These are phyloP conservation scores for Formicarius rufipectus DNA, from an alignment of 2,113 vertebrate genomes.

Conservation along the genomic window DNA sequence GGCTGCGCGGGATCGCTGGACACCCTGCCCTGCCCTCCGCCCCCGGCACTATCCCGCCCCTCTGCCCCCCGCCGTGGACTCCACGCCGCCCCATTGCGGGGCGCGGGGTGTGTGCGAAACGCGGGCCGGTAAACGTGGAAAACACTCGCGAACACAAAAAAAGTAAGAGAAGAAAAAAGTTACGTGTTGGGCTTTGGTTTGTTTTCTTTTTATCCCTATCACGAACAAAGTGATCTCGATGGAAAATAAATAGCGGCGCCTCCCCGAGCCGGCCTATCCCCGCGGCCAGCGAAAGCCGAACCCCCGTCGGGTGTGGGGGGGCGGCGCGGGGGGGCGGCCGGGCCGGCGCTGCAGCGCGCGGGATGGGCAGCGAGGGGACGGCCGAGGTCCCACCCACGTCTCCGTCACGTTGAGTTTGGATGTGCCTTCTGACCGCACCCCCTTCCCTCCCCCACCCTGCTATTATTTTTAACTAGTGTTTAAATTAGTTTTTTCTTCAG, in stretches of 20 bases:
- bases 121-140: neutral
- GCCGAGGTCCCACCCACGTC: neutral
- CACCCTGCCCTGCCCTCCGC: neutral
- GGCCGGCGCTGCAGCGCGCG: too few relatives aligned
- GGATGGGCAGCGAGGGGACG: too few relatives aligned
- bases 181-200: neutral
- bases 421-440: neutral
- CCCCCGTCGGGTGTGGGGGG: too few relatives aligned
- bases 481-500: neutral
- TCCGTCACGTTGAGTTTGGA: neutral
- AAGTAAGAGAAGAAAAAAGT: neutral
- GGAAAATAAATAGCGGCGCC: constrained; percentile 5
- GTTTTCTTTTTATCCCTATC: too few relatives aligned
- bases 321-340: too few relatives aligned
- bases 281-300: neutral
- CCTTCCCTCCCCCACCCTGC: too few relatives aligned
- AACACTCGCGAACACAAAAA: neutral
- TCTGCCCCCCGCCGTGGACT: too few relatives aligned
- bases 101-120: neutral
- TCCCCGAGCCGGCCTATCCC: neutral
- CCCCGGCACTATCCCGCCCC: neutral
- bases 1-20: neutral
- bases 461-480: neutral
- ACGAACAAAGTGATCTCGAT: neutral
- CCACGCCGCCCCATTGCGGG: too few relatives aligned